Evolutionary conservation across 1,140 invertebrate species (phyloP).

Genomic region (Drosophila simulans): DNA sequence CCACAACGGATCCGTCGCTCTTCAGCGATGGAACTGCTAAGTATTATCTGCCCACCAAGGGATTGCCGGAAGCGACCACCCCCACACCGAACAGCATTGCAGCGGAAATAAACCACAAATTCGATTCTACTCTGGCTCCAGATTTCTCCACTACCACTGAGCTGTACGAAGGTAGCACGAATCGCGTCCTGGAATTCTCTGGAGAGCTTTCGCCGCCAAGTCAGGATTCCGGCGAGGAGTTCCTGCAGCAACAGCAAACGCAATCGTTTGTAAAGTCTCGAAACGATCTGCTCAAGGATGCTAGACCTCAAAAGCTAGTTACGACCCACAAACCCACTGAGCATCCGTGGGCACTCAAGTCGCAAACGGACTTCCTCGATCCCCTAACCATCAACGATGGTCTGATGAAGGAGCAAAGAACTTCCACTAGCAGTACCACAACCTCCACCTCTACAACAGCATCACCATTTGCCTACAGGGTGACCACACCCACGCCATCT

Average conservation of each 20-base stretch:
- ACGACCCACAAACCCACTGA: conserved; percentile 84
- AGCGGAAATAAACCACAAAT: conserved; percentile 84
- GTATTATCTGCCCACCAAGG: conserved; percentile 78
- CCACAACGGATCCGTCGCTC: conserved; percentile 62
- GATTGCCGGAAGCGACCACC: conserved; percentile 69
- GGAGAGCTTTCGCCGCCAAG: conserved; percentile 66
- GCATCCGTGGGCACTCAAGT: conserved; percentile 72
- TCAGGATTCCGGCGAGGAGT: conserved; percentile 72
- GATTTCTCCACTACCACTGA: conserved; percentile 64
- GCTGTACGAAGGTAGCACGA: conserved; percentile 64
- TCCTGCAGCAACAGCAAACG: conserved; percentile 78
- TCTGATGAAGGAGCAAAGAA: conserved; percentile 84
- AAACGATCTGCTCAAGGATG: conserved; percentile 68
- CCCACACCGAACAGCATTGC: conserved; percentile 83
- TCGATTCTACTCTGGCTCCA: conserved; percentile 68
- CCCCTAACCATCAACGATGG: conserved; percentile 90
- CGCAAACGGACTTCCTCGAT: conserved; percentile 86
- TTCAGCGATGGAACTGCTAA: conserved; percentile 77
- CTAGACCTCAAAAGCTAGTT: conserved; percentile 64
- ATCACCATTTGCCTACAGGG: conserved; percentile 56
- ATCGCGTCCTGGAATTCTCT: conserved; percentile 62
- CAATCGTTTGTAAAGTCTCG: conserved; percentile 80
- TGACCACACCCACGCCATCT: conserved; percentile 24
- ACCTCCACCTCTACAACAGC: conserved; percentile 51
- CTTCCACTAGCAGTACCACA: conserved; percentile 49